Evolutionary conservation across 2,797 vertebrate species (phyloP).

Genomic region (Pseudochromis fuscus): DNA sequence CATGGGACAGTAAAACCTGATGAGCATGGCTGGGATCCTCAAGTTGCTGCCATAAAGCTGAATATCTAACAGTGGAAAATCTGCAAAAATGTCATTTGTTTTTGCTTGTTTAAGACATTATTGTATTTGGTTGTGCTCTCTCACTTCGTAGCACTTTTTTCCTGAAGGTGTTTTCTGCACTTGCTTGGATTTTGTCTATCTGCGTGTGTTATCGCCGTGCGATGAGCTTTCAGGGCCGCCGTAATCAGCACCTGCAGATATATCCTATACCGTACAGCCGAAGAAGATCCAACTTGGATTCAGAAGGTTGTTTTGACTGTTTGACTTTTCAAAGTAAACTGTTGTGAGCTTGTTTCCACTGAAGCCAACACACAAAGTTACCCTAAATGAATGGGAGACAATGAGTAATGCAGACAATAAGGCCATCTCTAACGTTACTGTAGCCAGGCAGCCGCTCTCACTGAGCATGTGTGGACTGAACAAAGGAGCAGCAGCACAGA

Average conservation of each 20-base stretch:
- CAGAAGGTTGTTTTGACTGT: constrained; percentile 51
- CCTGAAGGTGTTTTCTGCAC: background rate
- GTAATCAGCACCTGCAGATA: constrained; percentile 10
- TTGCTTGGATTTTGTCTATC: background rate
- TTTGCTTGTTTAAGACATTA: background rate
- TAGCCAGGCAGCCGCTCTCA: constrained; percentile 57
- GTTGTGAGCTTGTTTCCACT: constrained; percentile 15
- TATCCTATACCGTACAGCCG: background rate
- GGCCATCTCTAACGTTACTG: constrained; percentile 63
- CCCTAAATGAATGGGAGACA: constrained; percentile 50
- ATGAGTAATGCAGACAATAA: constrained; percentile 53
- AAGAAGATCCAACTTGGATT: constrained; percentile 26
- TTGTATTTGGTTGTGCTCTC: background rate
- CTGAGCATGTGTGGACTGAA: constrained; percentile 54
- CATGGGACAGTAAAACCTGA: background rate
- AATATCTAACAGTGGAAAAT: background rate
- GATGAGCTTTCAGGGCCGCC: background rate
- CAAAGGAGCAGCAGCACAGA: constrained; percentile 44
- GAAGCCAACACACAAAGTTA: constrained; percentile 5
- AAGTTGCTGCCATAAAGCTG: too few relatives aligned
- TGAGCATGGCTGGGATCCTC: background rate
- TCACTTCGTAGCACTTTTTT: background rate
- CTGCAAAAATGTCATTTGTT: background rate
- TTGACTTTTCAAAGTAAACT: constrained; percentile 6
- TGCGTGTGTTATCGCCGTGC: background rate